These are phyloP conservation scores for Periophthalmus modestus DNA, from an alignment of 2,113 vertebrate species.

Conservation along the genomic window DNA sequence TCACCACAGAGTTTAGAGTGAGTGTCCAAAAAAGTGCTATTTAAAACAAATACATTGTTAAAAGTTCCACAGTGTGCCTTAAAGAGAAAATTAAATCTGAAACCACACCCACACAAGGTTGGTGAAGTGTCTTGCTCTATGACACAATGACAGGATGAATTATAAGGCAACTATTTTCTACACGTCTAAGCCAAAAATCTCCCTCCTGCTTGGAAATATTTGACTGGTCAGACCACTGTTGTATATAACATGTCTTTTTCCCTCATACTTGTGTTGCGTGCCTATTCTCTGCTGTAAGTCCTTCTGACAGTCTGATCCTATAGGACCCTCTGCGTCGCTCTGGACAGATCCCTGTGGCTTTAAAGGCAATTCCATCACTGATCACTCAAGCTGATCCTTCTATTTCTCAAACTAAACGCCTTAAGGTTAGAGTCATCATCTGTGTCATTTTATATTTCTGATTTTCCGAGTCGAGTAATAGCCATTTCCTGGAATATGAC, in stretches of 20 bases:
- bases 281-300: not conserved
- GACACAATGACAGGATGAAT: no score
- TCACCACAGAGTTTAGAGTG: no score
- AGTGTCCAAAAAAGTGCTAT: no score
- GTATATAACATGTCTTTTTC: not conserved
- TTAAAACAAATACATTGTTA: no score
- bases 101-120: no score
- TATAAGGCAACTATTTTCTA: no score
- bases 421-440: constrained; percentile 18
- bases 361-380: constrained; percentile 31
- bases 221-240: not conserved
- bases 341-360: constrained; percentile 12
- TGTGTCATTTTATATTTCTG: constrained; percentile 22
- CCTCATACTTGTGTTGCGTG: not conserved
- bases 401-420: constrained; percentile 9
- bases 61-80: no score
- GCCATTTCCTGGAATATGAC: not conserved
- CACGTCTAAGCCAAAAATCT: no score
- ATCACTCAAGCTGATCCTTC: constrained; percentile 37
- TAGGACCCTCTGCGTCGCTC: not conserved
- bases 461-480: constrained; percentile 7
- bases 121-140: no score
- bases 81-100: no score
- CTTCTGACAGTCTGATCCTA: not conserved
- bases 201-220: no score